Conservation (phyloP, 2,888 invertebrate genomes). For the Drosophila nigritarsus region DNA sequence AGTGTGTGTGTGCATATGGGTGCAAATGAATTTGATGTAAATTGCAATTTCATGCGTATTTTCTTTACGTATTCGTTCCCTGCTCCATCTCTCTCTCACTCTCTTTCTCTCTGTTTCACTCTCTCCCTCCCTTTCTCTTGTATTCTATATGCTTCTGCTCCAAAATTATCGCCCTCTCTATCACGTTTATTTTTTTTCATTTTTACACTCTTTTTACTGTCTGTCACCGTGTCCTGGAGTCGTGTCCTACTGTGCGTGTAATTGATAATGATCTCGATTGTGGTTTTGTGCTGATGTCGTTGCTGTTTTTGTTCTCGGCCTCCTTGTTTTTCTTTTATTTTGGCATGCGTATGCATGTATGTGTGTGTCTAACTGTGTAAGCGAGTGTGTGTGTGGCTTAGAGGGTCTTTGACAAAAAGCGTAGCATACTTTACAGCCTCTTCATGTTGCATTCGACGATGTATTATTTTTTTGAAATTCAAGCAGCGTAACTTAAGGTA, state of each 20-base stretch:
- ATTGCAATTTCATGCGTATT: conserved; percentile 82
- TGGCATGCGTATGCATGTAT: conserved; percentile 29
- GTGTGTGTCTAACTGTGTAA: background rate
- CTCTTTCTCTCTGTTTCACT: background rate
- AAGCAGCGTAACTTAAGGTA: conserved; percentile 60
- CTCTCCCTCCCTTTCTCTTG: background rate
- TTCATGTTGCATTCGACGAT: conserved; percentile 41
- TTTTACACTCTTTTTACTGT: conserved; percentile 33
- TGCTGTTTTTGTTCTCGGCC: conserved; percentile 43
- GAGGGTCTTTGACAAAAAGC: conserved; percentile 63
- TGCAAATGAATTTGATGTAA: conserved; percentile 82
- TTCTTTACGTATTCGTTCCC: conserved; percentile 67
- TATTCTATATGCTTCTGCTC: conserved; percentile 3
- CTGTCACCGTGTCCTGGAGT: conserved; percentile 33
- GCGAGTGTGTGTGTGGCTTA: conserved; percentile 6
- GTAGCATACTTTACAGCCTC: conserved; percentile 55
- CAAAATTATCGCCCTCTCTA: conserved; percentile 9
- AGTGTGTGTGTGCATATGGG: conserved; percentile 65
- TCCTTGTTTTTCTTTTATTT: conserved; percentile 52
- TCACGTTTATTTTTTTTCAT: background rate
- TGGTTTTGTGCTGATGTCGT: conserved; percentile 65
- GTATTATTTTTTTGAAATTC: conserved; percentile 59
- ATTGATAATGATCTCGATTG: conserved; percentile 82
- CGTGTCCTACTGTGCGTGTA: conserved; percentile 81
- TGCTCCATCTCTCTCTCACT: background rate